Base-by-base conservation (phyloP, 2,797 vertebrate genomes). In the Onychomys arenicola region DNA sequence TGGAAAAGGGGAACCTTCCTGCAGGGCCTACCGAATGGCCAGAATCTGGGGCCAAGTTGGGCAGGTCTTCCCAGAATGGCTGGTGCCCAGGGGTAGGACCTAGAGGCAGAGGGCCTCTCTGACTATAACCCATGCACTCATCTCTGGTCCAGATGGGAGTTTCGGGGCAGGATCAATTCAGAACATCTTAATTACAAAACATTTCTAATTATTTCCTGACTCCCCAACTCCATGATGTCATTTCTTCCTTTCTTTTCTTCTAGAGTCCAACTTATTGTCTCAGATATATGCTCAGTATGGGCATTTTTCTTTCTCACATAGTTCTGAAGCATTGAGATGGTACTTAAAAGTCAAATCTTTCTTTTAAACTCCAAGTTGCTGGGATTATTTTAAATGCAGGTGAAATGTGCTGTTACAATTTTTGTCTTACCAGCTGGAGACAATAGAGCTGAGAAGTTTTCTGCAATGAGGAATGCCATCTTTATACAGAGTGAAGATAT, bases 401-500 rank as follows among this genome's bases (percentile, higher is more conserved):
- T 32, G 49, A 17, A 86, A 82, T 37, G 43, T 27, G 29, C 40
- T 63, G 19, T 75, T 61, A 27, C 13, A 13, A 21, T 59, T 40
- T 43, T 59, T 69, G 8, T 57, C 34, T 89, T 46, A 16, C 43
- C 52, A 32, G 27, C 37, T 49, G 27, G 32, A 61, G 14, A 46
- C 23, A 40, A 32, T 10, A 61, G 0, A 40, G 11, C 23, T 29
- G 5, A 59, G 29, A 5, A 23, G 12, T 40, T 71, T 67, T 16
- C n/a, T 19, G 9, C 2, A 43, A 4, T 1, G 25, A 49, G 6
- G 43, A 77, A 40, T 61, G 3, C 2, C 11, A 1, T 43, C 6
- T n/a, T 29, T 46, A 49, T 8, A 23, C 14, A 32, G 76, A 16
- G 37, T 0, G 0, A 19, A 9, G 2, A 1, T 4, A 2, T 63